Evolutionary conservation across 2,113 vertebrate species (phyloP), one percentile per base, ranked within the genome.

Genomic region (Pogona vitticeps): DNA sequence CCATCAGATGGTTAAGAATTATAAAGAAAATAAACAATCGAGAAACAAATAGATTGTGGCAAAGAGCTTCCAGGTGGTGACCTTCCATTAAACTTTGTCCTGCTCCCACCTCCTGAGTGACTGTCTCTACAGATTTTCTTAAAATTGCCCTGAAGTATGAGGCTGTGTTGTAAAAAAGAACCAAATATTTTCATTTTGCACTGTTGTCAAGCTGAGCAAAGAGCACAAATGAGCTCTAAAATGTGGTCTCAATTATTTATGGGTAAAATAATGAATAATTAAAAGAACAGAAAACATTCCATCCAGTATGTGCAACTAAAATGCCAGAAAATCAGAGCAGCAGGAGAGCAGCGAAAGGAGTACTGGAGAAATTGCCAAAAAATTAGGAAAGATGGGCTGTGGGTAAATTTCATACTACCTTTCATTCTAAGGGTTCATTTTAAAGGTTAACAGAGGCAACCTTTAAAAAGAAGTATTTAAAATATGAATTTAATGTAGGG

Each of bases 291-390:
- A 86, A 91, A 85, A 89, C 86, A 94, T 94, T 94, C 92, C 92
- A 92, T 80, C 90, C 91, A 86, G 88, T 86, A 92, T 85, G 92
- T 92, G 91, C 90, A 93, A 94, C 91, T 93, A 90, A 91, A 94
- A 92, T 86, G 92, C 85, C 79, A 94, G 93, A 95, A 93, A 93
- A 94, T 93, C 93, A 94, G 91, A 95, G 90, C 87, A 93, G 92
- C 90, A 93, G 2, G 91, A 90, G 85, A 79, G 31, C 14, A 26
- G 63, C 15, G 6, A 2, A n/a, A 12, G 13, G 40, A 36, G 20
- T 8, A 23, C 6, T 5, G 5, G 68, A 56, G 40, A 52, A 21
- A 18, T 65, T 78, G 31, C 4, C 42, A 26, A 78, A 9, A 20
- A 9, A 58, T 59, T 63, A 46, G 12, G 0, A 21, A 9, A 9